phyloP scores from a whole-genome alignment of 2,113 vertebrate species.

The Oreocharis arfaki region DNA sequence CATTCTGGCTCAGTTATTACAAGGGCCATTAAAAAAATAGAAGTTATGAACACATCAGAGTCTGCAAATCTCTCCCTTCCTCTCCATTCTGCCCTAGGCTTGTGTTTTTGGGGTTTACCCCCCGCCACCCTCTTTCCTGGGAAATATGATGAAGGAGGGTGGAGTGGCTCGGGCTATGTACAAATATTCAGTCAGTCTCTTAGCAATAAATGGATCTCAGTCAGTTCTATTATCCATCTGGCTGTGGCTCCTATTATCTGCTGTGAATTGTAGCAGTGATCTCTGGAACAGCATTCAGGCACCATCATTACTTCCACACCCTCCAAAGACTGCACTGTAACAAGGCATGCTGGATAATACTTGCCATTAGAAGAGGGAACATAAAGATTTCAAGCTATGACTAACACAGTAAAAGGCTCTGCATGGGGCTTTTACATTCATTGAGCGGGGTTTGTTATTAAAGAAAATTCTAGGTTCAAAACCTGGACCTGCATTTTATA shows the following conservation, averaged over 20 bases:
- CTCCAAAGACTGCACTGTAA: conserved; percentile 62
- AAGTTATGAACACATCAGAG: neutral
- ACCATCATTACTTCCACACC: conserved; percentile 76
- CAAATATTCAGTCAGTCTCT: conserved; percentile 78
- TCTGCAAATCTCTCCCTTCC: conserved; percentile 21
- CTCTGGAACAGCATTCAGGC: conserved; percentile 71
- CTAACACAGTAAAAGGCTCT: conserved; percentile 70
- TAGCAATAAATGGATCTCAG: conserved; percentile 78
- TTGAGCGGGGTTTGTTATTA: conserved; percentile 67
- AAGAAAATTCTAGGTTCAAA: conserved; percentile 65
- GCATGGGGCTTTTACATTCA: conserved; percentile 64
- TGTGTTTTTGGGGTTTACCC: neutral
- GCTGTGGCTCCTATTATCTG: conserved; percentile 72
- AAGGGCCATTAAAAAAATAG: neutral
- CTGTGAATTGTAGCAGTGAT: conserved; percentile 75
- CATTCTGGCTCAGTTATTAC: neutral
- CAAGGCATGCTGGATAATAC: conserved; percentile 69
- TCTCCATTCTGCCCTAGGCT: conserved; percentile 24
- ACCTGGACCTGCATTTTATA: conserved; percentile 27
- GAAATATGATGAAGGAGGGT: conserved; percentile 71
- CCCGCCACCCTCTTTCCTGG: no score
- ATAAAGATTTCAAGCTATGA: conserved; percentile 76
- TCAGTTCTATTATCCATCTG: conserved; percentile 76
- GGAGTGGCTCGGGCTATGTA: conserved; percentile 60
- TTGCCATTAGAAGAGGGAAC: conserved; percentile 71